Base-by-base conservation (phyloP, 1,140 invertebrate genomes). In the Rhopalosiphum maidis region DNA sequence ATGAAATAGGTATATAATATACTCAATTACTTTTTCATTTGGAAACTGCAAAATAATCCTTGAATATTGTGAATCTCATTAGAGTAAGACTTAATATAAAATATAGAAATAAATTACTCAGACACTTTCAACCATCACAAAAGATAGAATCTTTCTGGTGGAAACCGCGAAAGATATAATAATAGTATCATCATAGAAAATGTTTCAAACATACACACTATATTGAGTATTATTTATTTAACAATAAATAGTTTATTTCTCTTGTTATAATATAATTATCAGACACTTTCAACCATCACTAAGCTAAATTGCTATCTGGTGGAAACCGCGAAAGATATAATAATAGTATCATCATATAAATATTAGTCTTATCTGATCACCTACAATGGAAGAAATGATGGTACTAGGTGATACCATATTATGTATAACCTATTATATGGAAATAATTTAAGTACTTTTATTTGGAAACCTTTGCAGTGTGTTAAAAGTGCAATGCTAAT, bases 131-230 rank as follows among this genome's bases (percentile, higher is more conserved):
- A 68, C 30, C 7, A 25, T 68, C 60, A 68, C n/a, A 30, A 25
- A 41, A 41, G 41, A 41, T 41, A 41, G 37, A 37, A 30, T 93
- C 93, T 41, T 3, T 93, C 85, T 88, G 93, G 93, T 93, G 93
- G 93, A 93, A 93, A 93, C 93, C 87, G 93, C 93, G 93, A 93
- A 93, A 93, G 93, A 93, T 90, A 90, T 82, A 82, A 82, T 2
- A 41, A 0, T 4, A 30, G 0, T 93, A 60, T 93, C 93, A 93
- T 93, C 92, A 93, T 93, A 25, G 35, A 30, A 37, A 54, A 23
- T 54, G 22, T 23, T 54, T 54, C 6, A 23, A 54, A 54, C 54
- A 54, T 23, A 18, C 3, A 18, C 3, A 11, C n/a, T 41, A 2
- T 41, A 41, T 83, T 85, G 41, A 41, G 41, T 41, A 41, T 41